Evolutionary conservation across 2,113 vertebrate species (phyloP).

Genomic region (Sorex araneus): DNA sequence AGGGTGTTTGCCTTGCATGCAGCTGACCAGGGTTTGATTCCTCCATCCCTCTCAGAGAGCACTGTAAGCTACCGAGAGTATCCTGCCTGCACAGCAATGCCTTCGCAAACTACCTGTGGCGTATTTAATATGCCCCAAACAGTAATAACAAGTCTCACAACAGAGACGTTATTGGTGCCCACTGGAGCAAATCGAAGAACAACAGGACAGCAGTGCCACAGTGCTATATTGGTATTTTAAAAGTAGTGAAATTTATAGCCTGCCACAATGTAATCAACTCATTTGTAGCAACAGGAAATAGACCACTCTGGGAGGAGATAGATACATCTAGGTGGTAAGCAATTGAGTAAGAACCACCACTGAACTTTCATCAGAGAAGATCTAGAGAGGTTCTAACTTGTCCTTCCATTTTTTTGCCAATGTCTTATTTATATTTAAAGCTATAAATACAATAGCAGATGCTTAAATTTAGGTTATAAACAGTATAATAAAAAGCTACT

Average conservation of each 20-base stretch:
- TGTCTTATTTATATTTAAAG: not conserved
- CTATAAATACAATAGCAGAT: not conserved
- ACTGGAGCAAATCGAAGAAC: too few relatives aligned
- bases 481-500: too few relatives aligned
- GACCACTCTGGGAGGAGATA: not conserved
- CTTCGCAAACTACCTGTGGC: too few relatives aligned
- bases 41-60: too few relatives aligned
- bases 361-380: not conserved
- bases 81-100: too few relatives aligned
- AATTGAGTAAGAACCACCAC: not conserved
- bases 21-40: too few relatives aligned
- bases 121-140: too few relatives aligned
- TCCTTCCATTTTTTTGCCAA: not conserved
- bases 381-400: not conserved
- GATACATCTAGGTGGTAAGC: not conserved
- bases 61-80: too few relatives aligned
- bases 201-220: too few relatives aligned
- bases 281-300: not conserved
- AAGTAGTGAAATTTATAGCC: constrained; percentile 55
- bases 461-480: not conserved
- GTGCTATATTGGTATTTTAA: constrained; percentile 13
- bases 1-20: too few relatives aligned
- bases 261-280: constrained; percentile 13
- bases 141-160: too few relatives aligned
- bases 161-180: too few relatives aligned